Conservation (phyloP, 2,113 vertebrate species). For the Pomatostomus ruficeps region DNA sequence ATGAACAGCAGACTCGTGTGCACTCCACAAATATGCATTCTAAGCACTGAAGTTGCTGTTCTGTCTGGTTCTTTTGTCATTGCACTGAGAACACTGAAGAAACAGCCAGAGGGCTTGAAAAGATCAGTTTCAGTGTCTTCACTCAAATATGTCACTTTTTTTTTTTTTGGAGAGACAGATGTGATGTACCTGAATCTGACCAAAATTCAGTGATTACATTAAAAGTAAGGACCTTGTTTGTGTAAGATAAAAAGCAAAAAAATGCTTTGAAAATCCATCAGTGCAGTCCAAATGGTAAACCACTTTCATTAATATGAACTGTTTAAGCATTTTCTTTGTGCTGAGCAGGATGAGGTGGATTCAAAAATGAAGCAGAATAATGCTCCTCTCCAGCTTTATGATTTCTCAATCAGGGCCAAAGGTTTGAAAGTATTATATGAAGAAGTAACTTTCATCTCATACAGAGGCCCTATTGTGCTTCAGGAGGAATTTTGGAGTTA, state of each 20-base stretch:
- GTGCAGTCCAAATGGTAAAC: background rate
- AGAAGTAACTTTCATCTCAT: background rate
- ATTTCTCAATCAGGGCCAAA: conserved; percentile 15
- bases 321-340: background rate
- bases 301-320: background rate
- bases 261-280: background rate
- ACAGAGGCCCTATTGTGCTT: background rate
- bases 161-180: background rate
- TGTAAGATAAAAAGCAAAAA: background rate
- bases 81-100: background rate
- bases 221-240: background rate
- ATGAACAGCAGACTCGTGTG: background rate
- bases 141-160: background rate
- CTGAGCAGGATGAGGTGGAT: background rate
- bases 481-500: background rate
- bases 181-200: background rate
- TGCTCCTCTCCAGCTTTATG: background rate
- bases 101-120: background rate
- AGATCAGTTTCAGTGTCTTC: background rate
- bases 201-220: background rate
- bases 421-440: background rate
- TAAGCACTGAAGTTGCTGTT: background rate
- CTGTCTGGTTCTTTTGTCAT: conserved; percentile 10
- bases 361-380: background rate
- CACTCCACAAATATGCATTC: background rate